These are phyloP conservation scores for Polyodon spathula DNA, from an alignment of 2,113 vertebrate species.

Conservation along the genomic window DNA sequence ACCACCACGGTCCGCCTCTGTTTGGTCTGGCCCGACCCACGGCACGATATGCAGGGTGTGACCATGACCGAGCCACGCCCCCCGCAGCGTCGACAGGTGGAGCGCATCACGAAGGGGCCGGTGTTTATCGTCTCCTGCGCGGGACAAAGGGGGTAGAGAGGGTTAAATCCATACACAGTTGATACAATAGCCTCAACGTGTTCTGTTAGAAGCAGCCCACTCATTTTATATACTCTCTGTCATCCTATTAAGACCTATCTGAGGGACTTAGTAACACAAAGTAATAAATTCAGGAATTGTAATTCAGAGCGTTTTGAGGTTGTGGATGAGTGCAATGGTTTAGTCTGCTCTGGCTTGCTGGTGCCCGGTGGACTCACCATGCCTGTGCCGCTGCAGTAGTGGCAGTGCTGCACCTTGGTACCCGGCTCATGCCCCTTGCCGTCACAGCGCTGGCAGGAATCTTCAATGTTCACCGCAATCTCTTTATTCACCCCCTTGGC, in stretches of 20 bases:
- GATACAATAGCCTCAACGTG: neutral
- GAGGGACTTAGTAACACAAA: no score
- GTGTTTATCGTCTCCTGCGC: slow-evolving; percentile 87
- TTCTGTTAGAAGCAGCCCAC: no score
- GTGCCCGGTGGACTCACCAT: slow-evolving; percentile 66
- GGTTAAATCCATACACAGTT: neutral
- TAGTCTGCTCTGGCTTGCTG: no score
- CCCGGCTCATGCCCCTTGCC: slow-evolving; percentile 85
- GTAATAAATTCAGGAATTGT: no score
- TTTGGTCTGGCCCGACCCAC: slow-evolving; percentile 80
- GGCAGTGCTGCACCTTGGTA: slow-evolving; percentile 78
- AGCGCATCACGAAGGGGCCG: slow-evolving; percentile 93
- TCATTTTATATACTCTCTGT: no score
- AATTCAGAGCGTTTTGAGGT: no score
- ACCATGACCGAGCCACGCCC: slow-evolving; percentile 78
- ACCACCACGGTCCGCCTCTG: slow-evolving; percentile 81
- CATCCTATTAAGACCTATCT: no score
- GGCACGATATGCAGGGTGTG: slow-evolving; percentile 67
- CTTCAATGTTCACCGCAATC: slow-evolving; percentile 71
- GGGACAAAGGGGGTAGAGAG: no score
- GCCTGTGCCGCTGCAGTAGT: slow-evolving; percentile 80
- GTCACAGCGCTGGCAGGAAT: slow-evolving; percentile 73
- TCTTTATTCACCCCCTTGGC: slow-evolving; percentile 96
- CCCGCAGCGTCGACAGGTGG: slow-evolving; percentile 78
- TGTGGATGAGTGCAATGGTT: no score